Conservation (phyloP, 2,888 invertebrate species). For the Cheilosia vernalis region DNA sequence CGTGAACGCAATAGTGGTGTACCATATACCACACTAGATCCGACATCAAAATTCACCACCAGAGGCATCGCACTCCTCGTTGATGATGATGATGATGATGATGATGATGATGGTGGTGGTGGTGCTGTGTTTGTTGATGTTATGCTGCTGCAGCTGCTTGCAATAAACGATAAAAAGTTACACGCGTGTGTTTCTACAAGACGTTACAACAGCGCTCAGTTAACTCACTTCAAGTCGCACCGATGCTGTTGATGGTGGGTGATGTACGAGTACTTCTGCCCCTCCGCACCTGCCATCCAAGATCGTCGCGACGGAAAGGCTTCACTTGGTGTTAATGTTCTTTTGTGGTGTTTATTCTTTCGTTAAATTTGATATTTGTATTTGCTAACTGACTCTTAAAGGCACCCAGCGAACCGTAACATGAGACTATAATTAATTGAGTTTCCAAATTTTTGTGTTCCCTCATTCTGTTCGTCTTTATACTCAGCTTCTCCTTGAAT, state of each 20-base stretch:
- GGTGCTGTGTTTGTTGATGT: constrained; percentile 33
- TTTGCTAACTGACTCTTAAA: constrained; percentile 66
- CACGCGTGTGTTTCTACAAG: constrained; percentile 25
- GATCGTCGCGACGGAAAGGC: neutral
- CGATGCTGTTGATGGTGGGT: constrained; percentile 47
- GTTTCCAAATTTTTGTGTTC: constrained; percentile 49
- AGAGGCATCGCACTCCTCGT: constrained; percentile 36
- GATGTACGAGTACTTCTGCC: neutral
- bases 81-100: constrained; percentile 29
- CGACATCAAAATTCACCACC: constrained; percentile 31
- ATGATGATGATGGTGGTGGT: constrained; percentile 7
- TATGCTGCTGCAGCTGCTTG: constrained; percentile 68
- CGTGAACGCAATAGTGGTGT: constrained; percentile 59
- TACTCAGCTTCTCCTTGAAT: neutral
- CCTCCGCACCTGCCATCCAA: neutral
- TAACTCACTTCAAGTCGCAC: constrained; percentile 16
- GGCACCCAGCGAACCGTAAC: constrained; percentile 45
- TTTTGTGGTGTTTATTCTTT: constrained; percentile 62
- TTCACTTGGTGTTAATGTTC: constrained; percentile 46
- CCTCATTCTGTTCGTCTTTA: neutral
- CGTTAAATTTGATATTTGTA: constrained; percentile 69
- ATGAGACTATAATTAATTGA: constrained; percentile 62
- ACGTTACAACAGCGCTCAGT: constrained; percentile 46
- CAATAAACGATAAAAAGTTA: constrained; percentile 66
- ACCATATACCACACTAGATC: constrained; percentile 31